These are phyloP conservation scores for Anas flavirostris DNA, from an alignment of 2,797 vertebrate species.

Conservation along the genomic window DNA sequence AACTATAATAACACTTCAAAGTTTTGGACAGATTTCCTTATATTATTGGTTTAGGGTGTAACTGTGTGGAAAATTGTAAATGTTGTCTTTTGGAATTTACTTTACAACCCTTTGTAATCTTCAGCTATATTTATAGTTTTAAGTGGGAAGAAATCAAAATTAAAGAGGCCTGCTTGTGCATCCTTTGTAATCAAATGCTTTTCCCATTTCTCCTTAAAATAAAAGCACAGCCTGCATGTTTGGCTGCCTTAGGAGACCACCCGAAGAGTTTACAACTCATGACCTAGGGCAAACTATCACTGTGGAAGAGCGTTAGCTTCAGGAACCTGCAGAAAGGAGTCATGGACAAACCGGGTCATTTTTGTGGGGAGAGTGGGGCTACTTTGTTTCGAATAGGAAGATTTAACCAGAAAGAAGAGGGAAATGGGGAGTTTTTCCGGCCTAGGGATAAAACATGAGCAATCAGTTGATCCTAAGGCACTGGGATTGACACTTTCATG, in stretches of 20 bases:
- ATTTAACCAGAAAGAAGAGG: background rate
- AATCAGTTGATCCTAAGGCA: background rate
- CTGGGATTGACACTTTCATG: background rate
- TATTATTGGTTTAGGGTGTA: conserved; percentile 59
- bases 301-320: background rate
- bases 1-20: conserved; percentile 58
- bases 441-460: background rate
- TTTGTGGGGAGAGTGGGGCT: background rate
- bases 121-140: conserved; percentile 55
- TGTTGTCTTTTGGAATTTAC: conserved; percentile 65
- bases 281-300: background rate
- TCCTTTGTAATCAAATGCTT: conserved; percentile 50
- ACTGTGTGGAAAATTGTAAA: conserved; percentile 44
- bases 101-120: conserved; percentile 60
- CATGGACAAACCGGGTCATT: background rate
- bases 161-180: conserved; percentile 51
- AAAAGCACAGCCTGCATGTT: background rate
- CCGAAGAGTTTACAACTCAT: background rate
- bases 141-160: conserved; percentile 58
- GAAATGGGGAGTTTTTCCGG: background rate
- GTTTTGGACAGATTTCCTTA: conserved; percentile 57
- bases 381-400: background rate
- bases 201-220: conserved; percentile 36
- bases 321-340: background rate
- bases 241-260: conserved; percentile 18